Evolutionary conservation across 2,113 vertebrate species (phyloP), one percentile per base, ranked within the genome.

Genomic region (Phaethon lepturus): DNA sequence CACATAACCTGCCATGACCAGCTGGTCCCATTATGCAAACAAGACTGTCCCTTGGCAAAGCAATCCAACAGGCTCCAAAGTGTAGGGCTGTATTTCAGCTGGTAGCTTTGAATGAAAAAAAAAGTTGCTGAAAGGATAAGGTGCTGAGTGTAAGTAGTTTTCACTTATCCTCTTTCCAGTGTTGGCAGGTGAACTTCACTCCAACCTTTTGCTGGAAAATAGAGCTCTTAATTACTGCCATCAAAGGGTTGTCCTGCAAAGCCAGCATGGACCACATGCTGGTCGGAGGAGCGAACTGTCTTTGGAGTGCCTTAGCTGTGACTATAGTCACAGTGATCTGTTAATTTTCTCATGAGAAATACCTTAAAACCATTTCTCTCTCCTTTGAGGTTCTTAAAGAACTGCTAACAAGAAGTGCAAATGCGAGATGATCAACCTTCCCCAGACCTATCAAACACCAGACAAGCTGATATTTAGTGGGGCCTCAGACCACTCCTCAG

Each of bases 1-100:
- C 86, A 77, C 73, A 75, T 88, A 93, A 94, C 94, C 87, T 96
- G 85, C 93, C 74, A 87, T 78, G 89, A 94, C 90, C 93, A 96
- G 88, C 92, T 96, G 91, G 92, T 94, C 73, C 84, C 77, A 89
- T 97, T 95, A 90, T 92, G 87, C 92, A 92, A 93, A 92, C 84
- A 84, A 86, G 90, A 93, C 55, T 9, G 4, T 93, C 76, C 75
- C 86, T 87, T 93, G 90, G 82, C 89, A 97, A 87, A 93, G 82
- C 86, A 62, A 75, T 68, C 66, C 11, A 13, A 49, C 56, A 55
- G 68, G 64, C 82, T 95, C 55, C 56, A 33, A 58, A 74, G 85
- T n/a, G 4, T 62, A 31, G 6, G 49, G n/a, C 79, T 90, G 62
- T n/a, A 64, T 49, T 93, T 95, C 87, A 93, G 94, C 76, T 71